Conservation (phyloP, 2,797 vertebrate species). For the Xenops minutus region DNA sequence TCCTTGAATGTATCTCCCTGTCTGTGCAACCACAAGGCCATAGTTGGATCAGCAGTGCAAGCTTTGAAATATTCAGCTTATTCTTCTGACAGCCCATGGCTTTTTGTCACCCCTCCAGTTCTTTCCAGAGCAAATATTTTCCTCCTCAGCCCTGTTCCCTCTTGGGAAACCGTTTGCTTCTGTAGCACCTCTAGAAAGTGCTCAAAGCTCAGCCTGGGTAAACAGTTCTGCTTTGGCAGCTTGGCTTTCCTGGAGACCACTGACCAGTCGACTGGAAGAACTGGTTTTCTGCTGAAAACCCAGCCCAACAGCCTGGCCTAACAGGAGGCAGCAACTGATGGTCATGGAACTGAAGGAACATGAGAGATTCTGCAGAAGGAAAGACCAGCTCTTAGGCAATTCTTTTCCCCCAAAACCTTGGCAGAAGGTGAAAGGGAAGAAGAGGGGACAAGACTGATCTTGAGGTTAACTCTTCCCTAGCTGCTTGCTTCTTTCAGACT, state of each 20-base stretch:
- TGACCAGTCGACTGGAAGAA: background rate
- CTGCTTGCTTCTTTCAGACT: background rate
- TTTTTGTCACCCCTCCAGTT: background rate
- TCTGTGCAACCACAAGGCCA: background rate
- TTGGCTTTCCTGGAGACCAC: background rate
- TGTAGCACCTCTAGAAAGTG: background rate
- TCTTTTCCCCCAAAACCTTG: background rate
- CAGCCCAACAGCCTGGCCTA: background rate
- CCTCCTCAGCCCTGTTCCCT: background rate
- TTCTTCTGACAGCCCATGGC: background rate
- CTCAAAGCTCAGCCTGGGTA: background rate
- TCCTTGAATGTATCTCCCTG: slow-evolving; percentile 11
- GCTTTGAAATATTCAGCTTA: background rate
- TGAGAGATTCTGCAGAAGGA: background rate
- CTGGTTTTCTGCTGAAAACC: background rate
- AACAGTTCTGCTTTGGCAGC: background rate
- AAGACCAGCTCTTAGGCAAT: background rate
- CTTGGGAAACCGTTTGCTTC: background rate
- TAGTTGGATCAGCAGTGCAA: background rate
- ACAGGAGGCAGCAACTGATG: background rate
- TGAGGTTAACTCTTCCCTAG: background rate
- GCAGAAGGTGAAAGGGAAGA: background rate
- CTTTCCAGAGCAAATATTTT: background rate
- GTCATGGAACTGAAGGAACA: background rate
- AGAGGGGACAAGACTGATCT: background rate